Base-by-base conservation (phyloP, 2,797 vertebrate genomes). In the Gadopsis bispinosus region DNA sequence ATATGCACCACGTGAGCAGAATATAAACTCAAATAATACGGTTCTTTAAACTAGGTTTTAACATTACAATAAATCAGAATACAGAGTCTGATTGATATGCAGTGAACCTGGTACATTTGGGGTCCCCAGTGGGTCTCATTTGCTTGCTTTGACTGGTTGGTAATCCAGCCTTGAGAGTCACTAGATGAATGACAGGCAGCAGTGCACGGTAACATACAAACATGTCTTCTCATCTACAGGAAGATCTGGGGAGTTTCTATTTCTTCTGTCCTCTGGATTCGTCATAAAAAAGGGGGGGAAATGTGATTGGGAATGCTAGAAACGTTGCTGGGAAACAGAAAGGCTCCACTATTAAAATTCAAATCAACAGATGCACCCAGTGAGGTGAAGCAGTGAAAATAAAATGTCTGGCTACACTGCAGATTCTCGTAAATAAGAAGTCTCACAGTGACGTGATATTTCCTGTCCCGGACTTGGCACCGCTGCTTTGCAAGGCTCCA, bases 371-470 rank as follows among this genome's bases (percentile, higher is more conserved):
- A 81, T 78, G 58, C 61, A 69, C 35, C 54, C 37, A 39, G 35
- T 2, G 79, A 80, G 71, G 80, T 69, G 73, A 84, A 9, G 41
- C 20, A 72, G 70, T 29, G 77, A 75, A 73, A 90, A 82, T 73
- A 83, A 82, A 83, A 77, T 17, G 73, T 74, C 64, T 73, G 77
- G 73, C 83, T 75, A 60, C 71, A 62, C 11, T 41, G 41, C 69
- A 72, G 81, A 59, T 69, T 43, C 83, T 79, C 62, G 68, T 83
- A 83, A 89, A 89, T 75, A 75, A 83, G 55, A 51, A 3, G 50
- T 69, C 70, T 69, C 68, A 62, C 33, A 22, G 70, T 16, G 74
- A 76, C 1, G 59, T 17, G 66, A 80, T 54, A 64, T 71, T 84
- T 83, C 71, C 69, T 58, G 37, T 51, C 59, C 45, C 22, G 58